Conservation (phyloP, 2,797 vertebrate species). For the Coracias cyanogaster region DNA sequence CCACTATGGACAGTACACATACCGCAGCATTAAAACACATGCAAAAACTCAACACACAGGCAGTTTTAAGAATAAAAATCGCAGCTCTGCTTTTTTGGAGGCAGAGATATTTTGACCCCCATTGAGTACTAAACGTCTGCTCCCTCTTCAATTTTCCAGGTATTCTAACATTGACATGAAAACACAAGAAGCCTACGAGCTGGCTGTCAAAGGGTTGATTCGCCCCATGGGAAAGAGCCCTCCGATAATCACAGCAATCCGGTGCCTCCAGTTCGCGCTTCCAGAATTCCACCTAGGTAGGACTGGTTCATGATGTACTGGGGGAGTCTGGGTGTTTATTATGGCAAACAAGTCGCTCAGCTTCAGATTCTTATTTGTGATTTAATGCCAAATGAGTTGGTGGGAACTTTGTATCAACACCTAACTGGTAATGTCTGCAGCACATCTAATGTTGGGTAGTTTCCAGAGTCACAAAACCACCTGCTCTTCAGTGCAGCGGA, state of each 20-base stretch:
- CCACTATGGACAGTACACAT: not conserved
- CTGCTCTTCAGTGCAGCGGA: not conserved
- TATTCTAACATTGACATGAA: conserved; percentile 88
- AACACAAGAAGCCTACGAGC: conserved; percentile 93
- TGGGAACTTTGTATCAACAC: not conserved
- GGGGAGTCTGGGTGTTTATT: not conserved
- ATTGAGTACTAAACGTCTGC: not conserved
- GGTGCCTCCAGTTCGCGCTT: conserved; percentile 85
- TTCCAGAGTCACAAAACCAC: not conserved
- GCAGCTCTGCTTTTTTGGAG: not conserved
- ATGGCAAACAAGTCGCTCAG: not conserved
- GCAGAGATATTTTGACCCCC: not conserved
- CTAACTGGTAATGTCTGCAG: not conserved
- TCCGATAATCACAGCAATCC: conserved; percentile 87
- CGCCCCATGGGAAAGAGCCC: conserved; percentile 88
- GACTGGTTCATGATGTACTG: not conserved
- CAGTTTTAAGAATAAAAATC: not conserved
- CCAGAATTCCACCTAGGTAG: conserved; percentile 93
- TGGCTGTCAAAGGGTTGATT: conserved; percentile 88
- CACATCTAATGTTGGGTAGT: not conserved
- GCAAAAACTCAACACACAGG: not conserved
- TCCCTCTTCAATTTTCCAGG: conserved; percentile 72
- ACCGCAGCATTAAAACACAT: not conserved
- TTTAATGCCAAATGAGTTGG: not conserved
- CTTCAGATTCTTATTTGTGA: not conserved